Conservation (phyloP, 2,113 vertebrate species). For the Brachyhypopomus occidentalis region DNA sequence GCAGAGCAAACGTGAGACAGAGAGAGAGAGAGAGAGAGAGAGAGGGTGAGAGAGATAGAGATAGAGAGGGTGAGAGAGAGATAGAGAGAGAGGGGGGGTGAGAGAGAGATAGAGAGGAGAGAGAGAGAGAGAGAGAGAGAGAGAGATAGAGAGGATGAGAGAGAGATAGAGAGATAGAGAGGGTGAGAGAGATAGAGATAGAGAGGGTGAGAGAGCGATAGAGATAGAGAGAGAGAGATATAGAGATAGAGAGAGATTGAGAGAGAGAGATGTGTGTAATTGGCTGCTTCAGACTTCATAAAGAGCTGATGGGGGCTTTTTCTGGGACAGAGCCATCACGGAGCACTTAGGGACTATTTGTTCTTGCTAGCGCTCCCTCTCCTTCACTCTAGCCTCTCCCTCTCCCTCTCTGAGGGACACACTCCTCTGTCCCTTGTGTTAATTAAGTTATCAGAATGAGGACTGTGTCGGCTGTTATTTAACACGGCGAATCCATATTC, state of each 20-base stretch:
- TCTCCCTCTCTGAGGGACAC: constrained; percentile 15
- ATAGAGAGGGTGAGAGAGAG: background rate
- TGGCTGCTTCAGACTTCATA: constrained; percentile 27
- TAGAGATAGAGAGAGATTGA: background rate
- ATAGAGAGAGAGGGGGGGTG: no score
- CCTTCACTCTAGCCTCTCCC: background rate
- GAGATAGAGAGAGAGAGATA: background rate
- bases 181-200: no score
- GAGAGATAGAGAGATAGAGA: background rate
- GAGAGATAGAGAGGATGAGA: background rate
- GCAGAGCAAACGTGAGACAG: background rate
- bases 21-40: background rate
- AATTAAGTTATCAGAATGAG: constrained; percentile 60
- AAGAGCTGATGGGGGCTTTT: constrained; percentile 42
- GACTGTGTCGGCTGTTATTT: constrained; percentile 58
- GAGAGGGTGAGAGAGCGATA: background rate
- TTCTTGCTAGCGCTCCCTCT: constrained; percentile 17
- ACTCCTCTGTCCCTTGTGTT: constrained; percentile 47
- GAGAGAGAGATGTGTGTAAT: constrained; percentile 35
- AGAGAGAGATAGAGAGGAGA: background rate
- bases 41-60: background rate
- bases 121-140: background rate
- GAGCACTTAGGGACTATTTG: constrained; percentile 31
- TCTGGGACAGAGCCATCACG: constrained; percentile 42
- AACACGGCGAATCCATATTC: constrained; percentile 53